phyloP scores from a whole-genome alignment of 2,888 invertebrate genomes.

The Drosophila mimica region DNA sequence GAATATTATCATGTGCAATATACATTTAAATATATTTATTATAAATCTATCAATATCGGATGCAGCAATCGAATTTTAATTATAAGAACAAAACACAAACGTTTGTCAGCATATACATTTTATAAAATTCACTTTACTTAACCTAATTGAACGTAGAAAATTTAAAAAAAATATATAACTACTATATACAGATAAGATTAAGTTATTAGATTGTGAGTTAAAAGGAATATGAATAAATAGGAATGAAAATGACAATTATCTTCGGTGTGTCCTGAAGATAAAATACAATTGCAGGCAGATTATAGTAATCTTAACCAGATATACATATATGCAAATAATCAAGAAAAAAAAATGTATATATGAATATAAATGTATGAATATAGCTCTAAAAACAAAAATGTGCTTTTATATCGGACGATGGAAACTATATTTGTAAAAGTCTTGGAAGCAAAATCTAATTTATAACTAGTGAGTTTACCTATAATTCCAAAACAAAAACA shows the following conservation, averaged over 20 bases:
- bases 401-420: not conserved
- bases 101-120: not conserved
- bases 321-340: not conserved
- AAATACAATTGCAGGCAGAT: not conserved
- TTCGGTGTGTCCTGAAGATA: not conserved
- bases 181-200: conserved; percentile 46
- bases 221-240: conserved; percentile 26
- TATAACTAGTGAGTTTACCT: not conserved
- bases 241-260: conserved; percentile 14
- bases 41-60: not conserved
- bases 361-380: no score
- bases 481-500: not conserved
- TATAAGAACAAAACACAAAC: not conserved
- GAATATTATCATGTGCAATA: not conserved
- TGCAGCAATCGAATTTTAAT: not conserved
- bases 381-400: not conserved
- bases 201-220: conserved; percentile 22
- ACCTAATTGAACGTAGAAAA: conserved; percentile 21
- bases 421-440: not conserved
- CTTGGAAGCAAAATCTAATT: not conserved
- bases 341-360: not conserved
- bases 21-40: not conserved
- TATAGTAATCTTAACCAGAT: not conserved
- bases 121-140: conserved; percentile 15
- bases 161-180: conserved; percentile 26